These are phyloP conservation scores for Ochropleura plecta DNA, from an alignment of 2,888 invertebrate genomes.

Conservation along the genomic window DNA sequence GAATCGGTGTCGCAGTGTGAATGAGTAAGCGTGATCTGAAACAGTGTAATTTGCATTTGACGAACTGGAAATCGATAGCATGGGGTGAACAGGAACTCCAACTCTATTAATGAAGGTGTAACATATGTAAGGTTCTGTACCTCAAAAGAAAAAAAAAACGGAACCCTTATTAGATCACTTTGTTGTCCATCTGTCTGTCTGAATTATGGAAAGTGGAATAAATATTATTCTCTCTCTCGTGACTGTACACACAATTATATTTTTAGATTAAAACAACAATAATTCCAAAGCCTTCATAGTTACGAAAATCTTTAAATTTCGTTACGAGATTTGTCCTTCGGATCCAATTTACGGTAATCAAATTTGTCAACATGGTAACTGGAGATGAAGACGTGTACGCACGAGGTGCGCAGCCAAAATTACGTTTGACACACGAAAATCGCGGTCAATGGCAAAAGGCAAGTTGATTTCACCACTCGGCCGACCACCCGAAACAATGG, in stretches of 20 bases:
- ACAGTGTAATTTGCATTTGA: conserved; percentile 35
- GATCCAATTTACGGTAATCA: neutral
- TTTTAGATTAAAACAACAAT: neutral
- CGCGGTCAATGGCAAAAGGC: conserved; percentile 78
- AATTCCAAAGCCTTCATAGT: neutral
- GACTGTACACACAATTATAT: neutral
- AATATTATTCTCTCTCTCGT: too few relatives aligned
- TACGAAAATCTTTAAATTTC: neutral
- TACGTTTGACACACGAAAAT: conserved; percentile 71
- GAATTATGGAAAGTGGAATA: too few relatives aligned
- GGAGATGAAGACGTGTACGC: conserved; percentile 40
- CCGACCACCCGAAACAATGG: conserved; percentile 80
- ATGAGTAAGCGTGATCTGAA: conserved; percentile 36
- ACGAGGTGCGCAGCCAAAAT: conserved; percentile 45
- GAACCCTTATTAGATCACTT: too few relatives aligned
- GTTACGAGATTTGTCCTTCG: neutral
- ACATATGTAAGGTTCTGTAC: too few relatives aligned
- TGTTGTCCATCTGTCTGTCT: too few relatives aligned
- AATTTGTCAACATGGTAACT: conserved; percentile 1
- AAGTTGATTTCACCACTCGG: conserved; percentile 78
- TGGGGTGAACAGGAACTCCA: neutral
- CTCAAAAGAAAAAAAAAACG: too few relatives aligned
- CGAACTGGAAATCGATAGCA: neutral
- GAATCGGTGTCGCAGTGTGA: conserved; percentile 36
- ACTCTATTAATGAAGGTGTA: too few relatives aligned